phyloP scores from a whole-genome alignment of 1,140 invertebrate genomes.

The Bactericera cockerelli region DNA sequence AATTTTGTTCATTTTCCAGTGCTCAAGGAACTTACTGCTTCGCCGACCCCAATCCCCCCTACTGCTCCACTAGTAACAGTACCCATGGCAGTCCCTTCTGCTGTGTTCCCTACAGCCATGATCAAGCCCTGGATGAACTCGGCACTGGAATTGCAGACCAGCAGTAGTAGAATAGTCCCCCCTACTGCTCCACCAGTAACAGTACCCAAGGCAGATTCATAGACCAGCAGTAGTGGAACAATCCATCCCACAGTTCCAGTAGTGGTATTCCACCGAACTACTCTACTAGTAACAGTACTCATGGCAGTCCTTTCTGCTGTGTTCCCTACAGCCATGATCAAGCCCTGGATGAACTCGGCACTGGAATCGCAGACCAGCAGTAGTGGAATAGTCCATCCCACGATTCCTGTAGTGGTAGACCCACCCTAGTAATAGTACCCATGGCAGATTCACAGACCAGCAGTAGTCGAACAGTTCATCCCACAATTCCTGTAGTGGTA shows the following conservation, averaged over 20 bases:
- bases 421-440: too few species aligned
- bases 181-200: slow-evolving; percentile 44
- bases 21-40: slow-evolving; percentile 49
- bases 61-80: slow-evolving; percentile 39
- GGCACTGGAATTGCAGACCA: background rate
- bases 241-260: too few species aligned
- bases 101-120: slow-evolving; percentile 29
- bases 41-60: slow-evolving; percentile 40
- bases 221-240: too few species aligned
- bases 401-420: slow-evolving; percentile 38
- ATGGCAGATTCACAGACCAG: too few species aligned
- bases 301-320: slow-evolving; percentile 49
- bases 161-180: slow-evolving; percentile 32
- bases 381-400: slow-evolving; percentile 42
- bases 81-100: slow-evolving; percentile 45
- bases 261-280: too few species aligned
- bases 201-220: too few species aligned
- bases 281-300: too few species aligned
- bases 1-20: slow-evolving; percentile 32
- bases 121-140: background rate
- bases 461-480: too few species aligned
- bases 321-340: slow-evolving; percentile 13
- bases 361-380: background rate
- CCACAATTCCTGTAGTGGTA: too few species aligned
- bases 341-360: background rate